These are phyloP conservation scores for Crax fasciolata DNA, from an alignment of 2,797 vertebrate genomes.

Conservation along the genomic window DNA sequence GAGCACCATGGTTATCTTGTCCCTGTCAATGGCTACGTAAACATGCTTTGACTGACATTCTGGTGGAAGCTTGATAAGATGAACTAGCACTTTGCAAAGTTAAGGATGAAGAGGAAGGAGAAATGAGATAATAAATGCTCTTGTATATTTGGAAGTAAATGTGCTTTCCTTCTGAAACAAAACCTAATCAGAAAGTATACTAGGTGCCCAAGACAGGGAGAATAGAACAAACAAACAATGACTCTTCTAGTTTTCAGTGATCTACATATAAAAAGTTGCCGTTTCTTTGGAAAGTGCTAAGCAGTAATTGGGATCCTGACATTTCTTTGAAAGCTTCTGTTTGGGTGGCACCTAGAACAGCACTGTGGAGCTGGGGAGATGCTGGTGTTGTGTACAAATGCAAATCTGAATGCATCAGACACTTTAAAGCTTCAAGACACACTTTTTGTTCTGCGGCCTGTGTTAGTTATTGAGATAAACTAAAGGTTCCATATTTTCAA, in stretches of 20 bases:
- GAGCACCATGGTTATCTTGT: conserved; percentile 47
- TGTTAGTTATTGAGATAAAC: neutral
- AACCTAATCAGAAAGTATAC: neutral
- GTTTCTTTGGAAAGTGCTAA: neutral
- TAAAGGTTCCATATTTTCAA: neutral
- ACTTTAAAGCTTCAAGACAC: neutral
- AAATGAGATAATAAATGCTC: neutral
- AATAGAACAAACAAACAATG: neutral
- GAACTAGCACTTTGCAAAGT: neutral
- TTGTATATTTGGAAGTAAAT: neutral
- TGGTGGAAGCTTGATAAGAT: neutral
- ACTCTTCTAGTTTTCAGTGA: neutral
- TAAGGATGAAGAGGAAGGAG: neutral
- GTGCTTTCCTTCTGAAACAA: neutral
- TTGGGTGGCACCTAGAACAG: neutral
- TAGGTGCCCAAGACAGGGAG: neutral
- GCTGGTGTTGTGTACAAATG: neutral
- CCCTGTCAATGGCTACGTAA: too few relatives aligned
- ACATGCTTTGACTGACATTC: neutral
- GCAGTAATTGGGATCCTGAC: neutral
- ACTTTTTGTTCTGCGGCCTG: neutral
- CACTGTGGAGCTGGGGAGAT: neutral
- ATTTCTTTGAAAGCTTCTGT: neutral
- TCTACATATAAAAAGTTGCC: neutral
- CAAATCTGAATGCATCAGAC: neutral